Evolutionary conservation across 2,888 invertebrate species (phyloP).

Genomic region (Netelia inedita): DNA sequence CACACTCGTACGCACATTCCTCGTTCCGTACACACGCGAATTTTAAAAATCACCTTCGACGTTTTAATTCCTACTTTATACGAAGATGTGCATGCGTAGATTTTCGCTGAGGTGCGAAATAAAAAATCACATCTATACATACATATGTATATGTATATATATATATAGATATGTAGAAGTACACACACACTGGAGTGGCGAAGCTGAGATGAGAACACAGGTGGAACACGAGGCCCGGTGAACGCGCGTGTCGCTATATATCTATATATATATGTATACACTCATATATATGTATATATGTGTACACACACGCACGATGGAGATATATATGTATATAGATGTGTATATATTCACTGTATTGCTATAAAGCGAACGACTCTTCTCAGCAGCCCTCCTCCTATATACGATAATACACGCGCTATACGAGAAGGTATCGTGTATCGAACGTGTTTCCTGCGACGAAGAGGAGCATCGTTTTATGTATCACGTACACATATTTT

Average conservation of each 20-base stretch:
- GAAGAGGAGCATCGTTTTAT: slow-evolving; percentile 36
- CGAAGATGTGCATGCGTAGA: too few relatives aligned
- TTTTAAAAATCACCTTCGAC: not conserved
- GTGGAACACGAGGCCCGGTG: slow-evolving; percentile 54
- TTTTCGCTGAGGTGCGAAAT: not conserved
- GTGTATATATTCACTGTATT: slow-evolving; percentile 39
- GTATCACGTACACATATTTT: slow-evolving; percentile 1
- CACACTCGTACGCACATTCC: too few relatives aligned
- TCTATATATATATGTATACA: slow-evolving; percentile 29
- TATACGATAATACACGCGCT: slow-evolving; percentile 41
- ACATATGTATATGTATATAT: too few relatives aligned
- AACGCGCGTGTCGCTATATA: not conserved
- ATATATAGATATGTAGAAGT: too few relatives aligned
- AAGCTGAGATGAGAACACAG: slow-evolving; percentile 51
- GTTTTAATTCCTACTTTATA: too few relatives aligned
- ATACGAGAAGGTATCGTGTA: slow-evolving; percentile 55
- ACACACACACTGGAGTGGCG: not conserved
- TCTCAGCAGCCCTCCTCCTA: slow-evolving; percentile 30
- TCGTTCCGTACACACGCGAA: not conserved
- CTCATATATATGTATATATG: not conserved
- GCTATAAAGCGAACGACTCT: slow-evolving; percentile 56
- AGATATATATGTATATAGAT: slow-evolving; percentile 9
- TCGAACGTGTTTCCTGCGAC: slow-evolving; percentile 63
- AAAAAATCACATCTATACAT: not conserved
- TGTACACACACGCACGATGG: not conserved